phyloP scores from a whole-genome alignment of 2,113 vertebrate species.

The Heteronetta atricapilla region DNA sequence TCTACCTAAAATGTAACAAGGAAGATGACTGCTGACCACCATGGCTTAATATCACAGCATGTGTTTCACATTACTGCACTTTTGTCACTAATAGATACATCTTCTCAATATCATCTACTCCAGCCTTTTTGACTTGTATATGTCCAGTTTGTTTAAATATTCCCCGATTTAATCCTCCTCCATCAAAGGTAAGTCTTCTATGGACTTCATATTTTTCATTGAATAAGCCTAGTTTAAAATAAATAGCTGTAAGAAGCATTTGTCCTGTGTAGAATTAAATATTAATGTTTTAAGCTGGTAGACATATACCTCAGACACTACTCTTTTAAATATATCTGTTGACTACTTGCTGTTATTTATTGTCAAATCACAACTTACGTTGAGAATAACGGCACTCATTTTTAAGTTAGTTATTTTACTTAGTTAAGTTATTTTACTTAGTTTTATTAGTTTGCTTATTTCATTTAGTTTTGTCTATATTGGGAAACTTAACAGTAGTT shows the following conservation, averaged over 20 bases:
- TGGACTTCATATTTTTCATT: neutral
- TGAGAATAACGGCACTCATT: neutral
- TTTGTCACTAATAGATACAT: neutral
- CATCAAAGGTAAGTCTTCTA: neutral
- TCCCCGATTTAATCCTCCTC: neutral
- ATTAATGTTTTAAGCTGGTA: neutral
- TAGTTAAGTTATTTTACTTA: neutral
- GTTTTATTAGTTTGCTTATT: neutral
- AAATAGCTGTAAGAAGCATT: neutral
- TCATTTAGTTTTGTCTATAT: neutral
- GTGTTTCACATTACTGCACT: neutral
- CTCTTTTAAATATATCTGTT: neutral
- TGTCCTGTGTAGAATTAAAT: neutral
- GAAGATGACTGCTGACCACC: neutral
- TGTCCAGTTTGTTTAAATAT: neutral
- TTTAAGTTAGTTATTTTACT: neutral
- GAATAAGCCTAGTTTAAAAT: neutral
- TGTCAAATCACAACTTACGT: neutral
- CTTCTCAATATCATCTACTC: neutral
- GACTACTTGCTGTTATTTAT: neutral
- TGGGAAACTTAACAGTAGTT: neutral
- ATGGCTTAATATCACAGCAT: neutral
- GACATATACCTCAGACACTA: neutral
- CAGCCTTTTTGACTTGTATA: neutral
- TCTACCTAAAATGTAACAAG: neutral